A percentile compares a stretch with the other conserved stretches of the same genome.
These are phyloP conservation scores for Yponomeuta cagnagella DNA, from an alignment of 2,888 invertebrate genomes.

Conservation along the genomic window DNA sequence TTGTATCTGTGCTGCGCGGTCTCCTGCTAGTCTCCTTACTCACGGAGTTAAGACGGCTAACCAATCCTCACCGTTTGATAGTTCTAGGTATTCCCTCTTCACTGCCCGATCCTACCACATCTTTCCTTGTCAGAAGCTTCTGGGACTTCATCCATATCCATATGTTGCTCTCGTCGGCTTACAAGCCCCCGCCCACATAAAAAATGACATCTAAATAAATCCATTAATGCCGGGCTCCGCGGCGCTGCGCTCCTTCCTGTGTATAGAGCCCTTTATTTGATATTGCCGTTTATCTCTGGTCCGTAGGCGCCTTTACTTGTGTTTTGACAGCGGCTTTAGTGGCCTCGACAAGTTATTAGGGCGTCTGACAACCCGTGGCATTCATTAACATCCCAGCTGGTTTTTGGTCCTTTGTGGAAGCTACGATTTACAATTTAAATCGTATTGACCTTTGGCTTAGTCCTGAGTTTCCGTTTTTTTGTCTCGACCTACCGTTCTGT, in stretches of 20 bases:
- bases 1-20: too few relatives aligned
- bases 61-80: too few relatives aligned
- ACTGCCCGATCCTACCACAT: too few relatives aligned
- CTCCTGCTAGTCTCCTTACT: too few relatives aligned
- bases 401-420: not conserved
- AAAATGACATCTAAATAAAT: conserved; percentile 77
- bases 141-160: conserved; percentile 40
- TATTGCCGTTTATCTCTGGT: conserved; percentile 32
- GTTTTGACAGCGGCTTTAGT: conserved; percentile 54
- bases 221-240: conserved; percentile 53
- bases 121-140: too few relatives aligned
- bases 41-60: too few relatives aligned
- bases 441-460: not conserved
- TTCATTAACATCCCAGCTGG: not conserved
- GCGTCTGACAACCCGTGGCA: conserved; percentile 1
- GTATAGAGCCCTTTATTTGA: conserved; percentile 61
- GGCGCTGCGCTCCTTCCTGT: conserved; percentile 60
- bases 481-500: too few relatives aligned
- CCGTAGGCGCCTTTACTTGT: conserved; percentile 64
- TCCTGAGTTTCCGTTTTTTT: not conserved
- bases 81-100: too few relatives aligned
- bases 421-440: conserved; percentile 1
- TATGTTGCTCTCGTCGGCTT: conserved; percentile 42
- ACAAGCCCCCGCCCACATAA: conserved; percentile 73
- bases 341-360: conserved; percentile 19